These are phyloP conservation scores for Metalampra italica DNA, from an alignment of 2,888 invertebrate species.

Conservation along the genomic window DNA sequence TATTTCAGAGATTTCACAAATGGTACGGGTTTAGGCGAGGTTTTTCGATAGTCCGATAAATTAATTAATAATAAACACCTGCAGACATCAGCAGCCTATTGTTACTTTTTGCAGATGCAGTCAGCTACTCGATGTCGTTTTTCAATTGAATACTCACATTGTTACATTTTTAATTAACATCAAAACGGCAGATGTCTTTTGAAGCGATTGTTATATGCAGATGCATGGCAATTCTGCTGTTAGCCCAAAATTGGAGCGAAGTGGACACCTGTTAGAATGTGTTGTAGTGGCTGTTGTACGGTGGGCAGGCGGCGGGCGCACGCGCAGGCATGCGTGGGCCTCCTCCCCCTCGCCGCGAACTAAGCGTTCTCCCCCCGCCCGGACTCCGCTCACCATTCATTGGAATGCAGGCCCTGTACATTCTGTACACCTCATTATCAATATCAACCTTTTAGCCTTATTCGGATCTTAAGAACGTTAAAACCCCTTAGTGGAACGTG, in stretches of 20 bases:
- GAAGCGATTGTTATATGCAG: background rate
- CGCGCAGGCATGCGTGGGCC: conserved; percentile 62
- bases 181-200: background rate
- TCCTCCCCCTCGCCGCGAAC: conserved; percentile 20
- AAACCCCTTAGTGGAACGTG: conserved; percentile 5
- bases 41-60: too few species aligned
- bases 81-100: background rate
- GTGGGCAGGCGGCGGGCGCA: conserved; percentile 40
- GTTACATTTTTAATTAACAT: background rate
- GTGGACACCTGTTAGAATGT: conserved; percentile 63
- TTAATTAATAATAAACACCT: too few species aligned
- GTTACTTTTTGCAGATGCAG: background rate
- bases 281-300: conserved; percentile 53
- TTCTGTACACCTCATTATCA: conserved; percentile 58
- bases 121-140: background rate
- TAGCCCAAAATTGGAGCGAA: conserved; percentile 44
- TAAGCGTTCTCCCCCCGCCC: conserved; percentile 21
- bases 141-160: background rate
- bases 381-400: conserved; percentile 51
- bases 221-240: conserved; percentile 22
- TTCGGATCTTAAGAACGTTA: conserved; percentile 25
- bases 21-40: too few species aligned
- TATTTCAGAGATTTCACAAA: too few species aligned
- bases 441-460: conserved; percentile 48
- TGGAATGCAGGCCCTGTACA: conserved; percentile 65